Evolutionary conservation across 2,888 invertebrate genomes (phyloP), one percentile per base, ranked within the genome.

Genomic region (Dermolepida albohirtum): DNA sequence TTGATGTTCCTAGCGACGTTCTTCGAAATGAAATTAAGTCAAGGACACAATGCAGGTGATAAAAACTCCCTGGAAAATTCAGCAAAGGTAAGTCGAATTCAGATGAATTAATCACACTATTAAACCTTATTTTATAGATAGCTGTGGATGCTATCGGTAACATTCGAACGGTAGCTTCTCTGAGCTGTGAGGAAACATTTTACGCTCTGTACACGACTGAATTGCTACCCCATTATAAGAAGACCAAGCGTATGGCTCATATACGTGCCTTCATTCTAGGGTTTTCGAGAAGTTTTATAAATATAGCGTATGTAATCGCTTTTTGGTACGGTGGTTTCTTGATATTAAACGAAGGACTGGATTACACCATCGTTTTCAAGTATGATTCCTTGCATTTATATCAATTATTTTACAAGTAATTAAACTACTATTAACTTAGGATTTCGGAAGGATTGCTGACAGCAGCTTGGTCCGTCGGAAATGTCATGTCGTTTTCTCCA

Each of bases 241-340:
- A 85, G 66, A 88, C 88, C 0, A 87, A 86, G 72, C 80, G 77
- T 2, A 85, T 87, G 41, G 86, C 89, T 0, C 90, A 90, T 77
- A 86, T 84, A 77, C 84, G 90, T 55, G 92, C 90, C 0, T 14
- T 90, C 1, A 88, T 90, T 0, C 91, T 89, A 74, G 91, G 89
- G 0, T 79, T 91, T 16, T 89, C 91, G 0, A 84, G 90, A 73
- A 88, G 89, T 17, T 79, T 89, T 10, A 88, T 89, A 82, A 89
- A 88, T 81, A 89, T 90, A 68, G 39, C 70, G 1, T 70, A 70
- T 39, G 62, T 57, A 16, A 44, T 66, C 11, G 66, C 70, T 6
- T 63, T 93, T 86, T 91, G 87, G 78, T 93, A 92, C 76, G 93
- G 93, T 41, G 92, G 91, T 10, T 85, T 86, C 66, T 86, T 92